Evolutionary conservation across 2,888 invertebrate species (phyloP).

Genomic region (Troglohyphantes excavatus): DNA sequence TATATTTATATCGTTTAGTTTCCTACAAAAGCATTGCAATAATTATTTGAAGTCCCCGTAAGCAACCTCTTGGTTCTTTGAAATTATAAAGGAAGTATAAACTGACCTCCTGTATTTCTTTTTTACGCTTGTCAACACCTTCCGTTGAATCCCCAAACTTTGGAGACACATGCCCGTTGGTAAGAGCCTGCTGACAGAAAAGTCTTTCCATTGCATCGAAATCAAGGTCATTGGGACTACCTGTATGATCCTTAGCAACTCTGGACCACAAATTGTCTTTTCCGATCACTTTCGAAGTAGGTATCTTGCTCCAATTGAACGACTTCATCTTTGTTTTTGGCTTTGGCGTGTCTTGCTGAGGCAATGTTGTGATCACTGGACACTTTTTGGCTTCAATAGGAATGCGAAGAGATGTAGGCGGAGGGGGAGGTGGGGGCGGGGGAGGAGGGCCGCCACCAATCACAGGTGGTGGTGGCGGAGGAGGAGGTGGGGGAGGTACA

Average conservation of each 20-base stretch:
- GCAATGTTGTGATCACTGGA: constrained; percentile 59
- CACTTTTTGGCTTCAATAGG: constrained; percentile 64
- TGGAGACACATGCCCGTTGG: constrained; percentile 62
- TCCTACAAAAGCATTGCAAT: too few species aligned
- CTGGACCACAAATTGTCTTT: constrained; percentile 96
- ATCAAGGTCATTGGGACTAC: constrained; percentile 92
- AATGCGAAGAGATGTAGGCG: constrained; percentile 80
- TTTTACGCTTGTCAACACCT: constrained; percentile 65
- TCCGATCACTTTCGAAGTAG: constrained; percentile 93
- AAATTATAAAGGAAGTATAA: too few species aligned
- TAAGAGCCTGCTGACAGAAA: constrained; percentile 89
- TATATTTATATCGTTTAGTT: too few species aligned
- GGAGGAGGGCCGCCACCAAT: constrained; percentile 81
- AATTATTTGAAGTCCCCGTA: too few species aligned
- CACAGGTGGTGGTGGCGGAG: constrained; percentile 82
- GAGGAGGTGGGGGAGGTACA: constrained; percentile 62
- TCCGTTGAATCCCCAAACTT: constrained; percentile 60
- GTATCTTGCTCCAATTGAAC: constrained; percentile 98
- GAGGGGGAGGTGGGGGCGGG: constrained; percentile 81
- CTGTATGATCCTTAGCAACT: constrained; percentile 90
- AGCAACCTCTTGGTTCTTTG: too few species aligned
- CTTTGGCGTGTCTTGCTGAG: constrained; percentile 86
- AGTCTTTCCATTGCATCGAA: constrained; percentile 97
- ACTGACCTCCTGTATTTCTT: constrained; percentile 73
- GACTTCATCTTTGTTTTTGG: constrained; percentile 99